phyloP scores from a whole-genome alignment of 2,888 invertebrate genomes.

The Crepidodera aurea region DNA sequence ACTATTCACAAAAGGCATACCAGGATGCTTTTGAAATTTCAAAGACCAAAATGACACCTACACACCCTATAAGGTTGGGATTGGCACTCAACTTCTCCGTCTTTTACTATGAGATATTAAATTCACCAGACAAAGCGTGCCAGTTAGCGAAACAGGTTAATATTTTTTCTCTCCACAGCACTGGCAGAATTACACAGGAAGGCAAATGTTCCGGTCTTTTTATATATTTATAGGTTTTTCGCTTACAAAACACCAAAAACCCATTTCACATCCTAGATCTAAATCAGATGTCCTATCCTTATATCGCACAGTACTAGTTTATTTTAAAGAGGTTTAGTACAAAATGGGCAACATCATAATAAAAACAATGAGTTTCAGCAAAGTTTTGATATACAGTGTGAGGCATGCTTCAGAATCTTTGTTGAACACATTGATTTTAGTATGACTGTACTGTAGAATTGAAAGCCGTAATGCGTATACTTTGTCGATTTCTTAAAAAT shows the following conservation, averaged over 20 bases:
- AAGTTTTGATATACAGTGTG: too few species aligned
- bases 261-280: background rate
- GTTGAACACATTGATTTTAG: too few species aligned
- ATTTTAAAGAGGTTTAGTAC: too few species aligned
- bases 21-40: slow-evolving; percentile 98
- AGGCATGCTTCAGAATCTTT: too few species aligned
- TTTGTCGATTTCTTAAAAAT: too few species aligned
- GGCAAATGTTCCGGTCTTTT: slow-evolving; percentile 34
- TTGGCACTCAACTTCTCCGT: slow-evolving; percentile 99
- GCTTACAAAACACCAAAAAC: background rate
- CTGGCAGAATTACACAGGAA: slow-evolving; percentile 56
- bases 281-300: too few species aligned
- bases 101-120: slow-evolving; percentile 98
- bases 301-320: too few species aligned
- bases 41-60: slow-evolving; percentile 98
- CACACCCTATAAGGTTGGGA: slow-evolving; percentile 98
- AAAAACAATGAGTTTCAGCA: too few species aligned
- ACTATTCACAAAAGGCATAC: slow-evolving; percentile 96
- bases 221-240: background rate
- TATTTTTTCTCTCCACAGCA: slow-evolving; percentile 55
- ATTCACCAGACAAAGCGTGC: slow-evolving; percentile 93
- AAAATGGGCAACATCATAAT: too few species aligned
- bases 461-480: too few species aligned
- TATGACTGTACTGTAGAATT: too few species aligned
- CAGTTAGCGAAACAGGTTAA: slow-evolving; percentile 92